Conservation (phyloP, 2,797 vertebrate genomes). For the Oceanodroma leucorhoa region DNA sequence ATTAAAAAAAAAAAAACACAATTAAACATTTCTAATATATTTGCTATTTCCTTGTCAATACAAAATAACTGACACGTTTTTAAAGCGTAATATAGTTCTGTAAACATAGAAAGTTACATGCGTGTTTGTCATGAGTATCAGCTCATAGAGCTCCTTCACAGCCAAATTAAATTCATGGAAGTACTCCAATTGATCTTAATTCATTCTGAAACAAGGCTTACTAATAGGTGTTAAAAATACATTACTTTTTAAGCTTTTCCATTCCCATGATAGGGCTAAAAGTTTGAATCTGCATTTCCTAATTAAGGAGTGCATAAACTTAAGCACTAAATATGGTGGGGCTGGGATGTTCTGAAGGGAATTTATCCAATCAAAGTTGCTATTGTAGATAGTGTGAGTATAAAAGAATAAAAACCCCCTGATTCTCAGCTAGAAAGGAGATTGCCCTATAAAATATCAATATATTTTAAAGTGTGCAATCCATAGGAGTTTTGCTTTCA, state of each 20-base stretch:
- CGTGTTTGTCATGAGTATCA: background rate
- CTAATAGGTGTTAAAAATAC: background rate
- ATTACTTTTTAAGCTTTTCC: background rate
- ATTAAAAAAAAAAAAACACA: background rate
- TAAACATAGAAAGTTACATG: background rate
- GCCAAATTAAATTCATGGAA: background rate
- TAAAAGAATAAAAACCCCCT: rapidly evolving
- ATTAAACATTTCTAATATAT: background rate
- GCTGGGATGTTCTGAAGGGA: background rate
- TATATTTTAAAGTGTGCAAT: background rate
- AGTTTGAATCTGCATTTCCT: background rate
- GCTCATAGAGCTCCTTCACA: background rate
- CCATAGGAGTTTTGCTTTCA: background rate
- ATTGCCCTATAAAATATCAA: background rate
- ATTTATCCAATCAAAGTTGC: background rate
- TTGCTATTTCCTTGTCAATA: background rate
- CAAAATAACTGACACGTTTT: background rate
- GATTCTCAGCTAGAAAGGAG: background rate
- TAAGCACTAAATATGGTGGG: background rate
- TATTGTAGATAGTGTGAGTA: rapidly evolving
- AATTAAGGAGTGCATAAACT: background rate
- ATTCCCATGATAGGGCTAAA: background rate
- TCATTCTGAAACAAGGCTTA: background rate
- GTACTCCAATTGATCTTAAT: background rate
- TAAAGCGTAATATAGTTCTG: rapidly evolving